Evolutionary conservation across 1,140 invertebrate genomes (phyloP), one percentile per base, ranked within the genome.

Genomic region (Chlorops oryzae): DNA sequence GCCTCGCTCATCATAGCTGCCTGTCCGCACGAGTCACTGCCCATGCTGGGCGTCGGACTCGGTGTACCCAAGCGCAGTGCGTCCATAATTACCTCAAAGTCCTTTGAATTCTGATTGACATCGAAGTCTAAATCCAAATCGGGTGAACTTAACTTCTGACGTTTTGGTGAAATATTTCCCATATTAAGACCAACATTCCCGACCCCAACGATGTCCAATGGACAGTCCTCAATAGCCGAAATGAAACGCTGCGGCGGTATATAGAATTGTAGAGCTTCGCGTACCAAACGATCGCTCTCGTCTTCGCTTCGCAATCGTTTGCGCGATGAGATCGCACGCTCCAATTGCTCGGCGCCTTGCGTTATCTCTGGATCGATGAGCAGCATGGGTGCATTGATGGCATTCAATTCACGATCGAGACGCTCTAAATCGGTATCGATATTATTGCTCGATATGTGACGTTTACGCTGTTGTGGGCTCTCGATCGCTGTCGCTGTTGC

Each of bases 1-100:
- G 83, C 82, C 47, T 85, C 78, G 55, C 84, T 83, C 61, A 82
- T 80, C 73, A 85, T 82, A 28, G 83, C 82, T 48, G 81, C 75
- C 55, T 84, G 83, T 34, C 82, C 83, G 58, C 82, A 78, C 52
- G 59, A 77, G 68, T 64, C 78, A 68, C 38, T 77, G 38, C 52
- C 74, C 66, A 51, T 66, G 61, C 68, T 62, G 12, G 74, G 65
- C 45, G 73, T 68, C 5, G 73, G 63, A 38, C 61, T 75, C 1
- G 67, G 63, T 42, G 72, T 68, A 24, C 73, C 72, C 50, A 74
- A 56, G 18, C 73, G 59, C 46, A 74, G 42, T 2, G 73, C 73
- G 54, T 74, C 73, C 66, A 74, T 70, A 18, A 74, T 74, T 15
- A 73, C 72, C 51, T 74, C 72, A 41, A 74, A 74, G 45, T 74